Evolutionary conservation across 2,797 vertebrate genomes (phyloP).

Genomic region (Galaxias olidus): DNA sequence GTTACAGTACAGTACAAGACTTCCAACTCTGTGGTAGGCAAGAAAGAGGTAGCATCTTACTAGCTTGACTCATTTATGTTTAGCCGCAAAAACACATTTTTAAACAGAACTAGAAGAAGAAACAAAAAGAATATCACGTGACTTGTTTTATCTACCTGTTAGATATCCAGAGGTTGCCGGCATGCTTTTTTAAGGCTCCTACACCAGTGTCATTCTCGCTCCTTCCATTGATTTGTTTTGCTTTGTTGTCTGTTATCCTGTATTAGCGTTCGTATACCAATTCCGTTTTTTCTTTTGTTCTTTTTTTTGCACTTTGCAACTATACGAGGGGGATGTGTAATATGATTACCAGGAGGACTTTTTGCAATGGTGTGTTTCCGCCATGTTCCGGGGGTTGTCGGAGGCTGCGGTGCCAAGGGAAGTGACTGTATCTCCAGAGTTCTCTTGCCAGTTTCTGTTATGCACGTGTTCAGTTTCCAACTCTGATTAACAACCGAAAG

Average conservation of each 20-base stretch:
- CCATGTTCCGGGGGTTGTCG: conserved; percentile 54
- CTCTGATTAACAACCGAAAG: conserved; percentile 38
- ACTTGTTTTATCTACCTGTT: conserved; percentile 97
- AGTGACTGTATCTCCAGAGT: conserved; percentile 64
- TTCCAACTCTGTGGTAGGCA: conserved; percentile 89
- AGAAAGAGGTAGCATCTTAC: conserved; percentile 91
- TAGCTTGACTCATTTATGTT: conserved; percentile 94
- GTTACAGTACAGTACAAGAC: conserved; percentile 87
- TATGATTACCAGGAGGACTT: conserved; percentile 82
- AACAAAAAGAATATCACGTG: conserved; percentile 76
- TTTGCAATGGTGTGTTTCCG: conserved; percentile 53
- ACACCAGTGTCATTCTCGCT: conserved; percentile 82
- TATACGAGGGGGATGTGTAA: conserved; percentile 94
- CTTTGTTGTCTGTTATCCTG: conserved; percentile 38
- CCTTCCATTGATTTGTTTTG: conserved; percentile 46
- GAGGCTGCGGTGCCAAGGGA: conserved; percentile 59
- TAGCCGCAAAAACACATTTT: conserved; percentile 88
- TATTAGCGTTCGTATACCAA: conserved; percentile 87
- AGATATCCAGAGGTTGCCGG: conserved; percentile 89
- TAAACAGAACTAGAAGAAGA: conserved; percentile 67
- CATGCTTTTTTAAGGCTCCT: conserved; percentile 94
- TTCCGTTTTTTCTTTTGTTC: conserved; percentile 72
- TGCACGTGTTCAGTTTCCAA: conserved; percentile 64
- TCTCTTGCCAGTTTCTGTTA: conserved; percentile 65
- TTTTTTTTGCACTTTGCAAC: conserved; percentile 92